Evolutionary conservation across 2,888 invertebrate genomes (phyloP).

Genomic region (Heterodera filipjevi): DNA sequence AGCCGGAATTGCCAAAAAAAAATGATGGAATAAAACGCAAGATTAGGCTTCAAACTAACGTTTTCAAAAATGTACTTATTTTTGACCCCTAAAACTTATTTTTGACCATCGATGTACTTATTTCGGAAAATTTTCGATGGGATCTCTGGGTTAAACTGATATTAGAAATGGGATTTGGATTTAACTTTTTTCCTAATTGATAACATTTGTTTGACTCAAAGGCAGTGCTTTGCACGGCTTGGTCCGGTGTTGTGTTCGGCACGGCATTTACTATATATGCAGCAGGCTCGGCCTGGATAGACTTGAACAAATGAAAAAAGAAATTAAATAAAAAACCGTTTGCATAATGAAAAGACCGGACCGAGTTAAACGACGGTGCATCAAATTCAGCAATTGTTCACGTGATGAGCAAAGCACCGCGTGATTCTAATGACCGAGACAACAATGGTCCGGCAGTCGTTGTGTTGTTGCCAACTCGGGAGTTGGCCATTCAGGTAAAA

Average conservation of each 20-base stretch:
- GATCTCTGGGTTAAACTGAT: no score
- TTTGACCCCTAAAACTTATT: no score
- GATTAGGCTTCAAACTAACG: no score
- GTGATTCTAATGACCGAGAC: slow-evolving; percentile 78
- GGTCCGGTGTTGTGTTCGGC: neutral
- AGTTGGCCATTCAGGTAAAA: slow-evolving; percentile 66
- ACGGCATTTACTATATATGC: neutral
- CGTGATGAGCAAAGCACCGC: slow-evolving; percentile 83
- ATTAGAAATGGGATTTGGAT: no score
- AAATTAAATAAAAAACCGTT: neutral
- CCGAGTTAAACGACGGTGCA: neutral
- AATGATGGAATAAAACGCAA: no score
- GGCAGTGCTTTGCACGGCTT: slow-evolving; percentile 2
- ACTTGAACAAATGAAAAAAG: neutral
- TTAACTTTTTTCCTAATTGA: neutral
- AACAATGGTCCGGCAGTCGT: slow-evolving; percentile 76
- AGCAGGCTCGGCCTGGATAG: neutral
- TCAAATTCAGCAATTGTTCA: slow-evolving; percentile 78
- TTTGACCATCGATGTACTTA: no score
- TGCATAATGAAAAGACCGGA: neutral
- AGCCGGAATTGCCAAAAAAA: no score
- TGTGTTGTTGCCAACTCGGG: slow-evolving; percentile 66
- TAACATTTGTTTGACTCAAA: neutral
- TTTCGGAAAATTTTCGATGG: no score
- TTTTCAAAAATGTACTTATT: no score